Evolutionary conservation across 2,888 invertebrate genomes (phyloP), one percentile per base, ranked within the genome.

Genomic region (Beris chalybata): DNA sequence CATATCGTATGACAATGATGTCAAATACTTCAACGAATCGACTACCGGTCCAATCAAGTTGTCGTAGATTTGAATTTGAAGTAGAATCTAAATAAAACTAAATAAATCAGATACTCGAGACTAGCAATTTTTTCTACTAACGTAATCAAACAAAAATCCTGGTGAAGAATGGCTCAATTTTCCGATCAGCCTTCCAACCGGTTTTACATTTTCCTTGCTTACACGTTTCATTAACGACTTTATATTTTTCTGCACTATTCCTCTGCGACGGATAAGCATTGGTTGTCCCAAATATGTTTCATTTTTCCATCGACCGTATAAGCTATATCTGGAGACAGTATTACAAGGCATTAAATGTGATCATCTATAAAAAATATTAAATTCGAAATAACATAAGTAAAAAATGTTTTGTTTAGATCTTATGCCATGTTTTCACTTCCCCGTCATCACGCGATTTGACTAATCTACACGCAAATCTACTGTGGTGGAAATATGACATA

Each of bases 161-260:
- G 99, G 98, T 52, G 96, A 93, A 58, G 93, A 94, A 78, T 99
- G 98, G 31, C 96, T 95, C 43, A 98, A 83, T 83, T 99, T 99
- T 12, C 98, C 99, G 71, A 99, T 92, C 56, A 93, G 89, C 67
- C 99, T 85, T 0, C 99, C 99, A 69, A 96, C 92, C 1, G 93
- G 95, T 79, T 98, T 99, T 5, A 97, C 95, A 75, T 97, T 99
- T 79, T 99, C 99, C 78, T 99, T 99, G 74, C 96, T 96, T 45
- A 95, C 94, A 70, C 92, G 89, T 82, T 98, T 97, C 94, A 99
- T 95, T 45, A 97, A 91, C 71, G 95, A 95, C 78, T 96, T 96
- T 56, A 97, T 93, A 75, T 92, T 89, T 76, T 96, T 95, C 71
- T 95, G 86, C 0, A 93, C 90, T 76, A 93, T 92, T 0, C 93